A percentile compares a stretch with the other conserved stretches of the same genome.
phyloP scores from a whole-genome alignment of 2,113 vertebrate genomes.

The Ovis aries region ARS-UI_Ramb_v3.0 NC_056058.1:37959501-37960000 shows the following conservation, averaged over 20 bases:
- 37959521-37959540: constrained; percentile 20
- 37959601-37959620: background rate
- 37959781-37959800: background rate
- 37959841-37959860: background rate
- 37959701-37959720: background rate
- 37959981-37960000: background rate
- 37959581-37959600: constrained; percentile 31
- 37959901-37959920: background rate
- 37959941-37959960: background rate
- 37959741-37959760: background rate
- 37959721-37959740: background rate
- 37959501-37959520: constrained; percentile 17
- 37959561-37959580: background rate
- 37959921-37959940: background rate
- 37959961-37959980: background rate
- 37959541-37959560: constrained; percentile 47
- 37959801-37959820: background rate
- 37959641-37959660: background rate
- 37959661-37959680: background rate
- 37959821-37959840: background rate
- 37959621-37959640: background rate
- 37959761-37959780: background rate
- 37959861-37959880: background rate
- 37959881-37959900: background rate
- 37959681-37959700: background rate